These are phyloP conservation scores for Caenorhabditis wallacei DNA, from an alignment of 2,888 invertebrate genomes.

Conservation along the genomic window DNA sequence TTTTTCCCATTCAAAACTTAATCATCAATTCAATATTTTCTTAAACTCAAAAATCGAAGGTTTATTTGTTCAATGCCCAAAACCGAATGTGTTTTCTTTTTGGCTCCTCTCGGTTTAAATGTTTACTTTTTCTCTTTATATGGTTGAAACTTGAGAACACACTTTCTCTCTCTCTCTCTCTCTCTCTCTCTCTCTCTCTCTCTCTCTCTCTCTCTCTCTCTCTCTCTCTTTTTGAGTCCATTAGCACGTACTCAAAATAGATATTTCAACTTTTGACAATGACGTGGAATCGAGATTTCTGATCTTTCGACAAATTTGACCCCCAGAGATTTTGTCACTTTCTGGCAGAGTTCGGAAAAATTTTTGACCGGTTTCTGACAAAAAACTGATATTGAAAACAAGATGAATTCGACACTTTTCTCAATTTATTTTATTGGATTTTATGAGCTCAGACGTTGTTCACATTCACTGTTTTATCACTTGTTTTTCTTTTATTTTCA, in stretches of 20 bases:
- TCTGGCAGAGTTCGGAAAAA: conserved; percentile 1
- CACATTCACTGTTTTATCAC: background rate
- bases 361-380: background rate
- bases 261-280: background rate
- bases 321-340: background rate
- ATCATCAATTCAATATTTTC: background rate
- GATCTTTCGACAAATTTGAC: conserved; percentile 1
- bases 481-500: background rate
- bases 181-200: no score
- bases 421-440: background rate
- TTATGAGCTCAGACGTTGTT: background rate
- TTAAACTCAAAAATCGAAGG: conserved; percentile 29
- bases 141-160: conserved; percentile 61
- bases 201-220: conserved; percentile 6
- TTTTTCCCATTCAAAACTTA: background rate
- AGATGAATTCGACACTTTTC: background rate
- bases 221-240: conserved; percentile 1
- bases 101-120: conserved; percentile 11
- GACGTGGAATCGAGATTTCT: conserved; percentile 15
- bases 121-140: conserved; percentile 61
- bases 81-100: conserved; percentile 20
- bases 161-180: background rate
- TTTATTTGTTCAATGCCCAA: conserved; percentile 42
- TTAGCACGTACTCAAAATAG: conserved; percentile 57
- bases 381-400: background rate